Evolutionary conservation across 1,140 invertebrate species (phyloP), one percentile per base, ranked within the genome.

Genomic region (Chironomus striatipennis): DNA sequence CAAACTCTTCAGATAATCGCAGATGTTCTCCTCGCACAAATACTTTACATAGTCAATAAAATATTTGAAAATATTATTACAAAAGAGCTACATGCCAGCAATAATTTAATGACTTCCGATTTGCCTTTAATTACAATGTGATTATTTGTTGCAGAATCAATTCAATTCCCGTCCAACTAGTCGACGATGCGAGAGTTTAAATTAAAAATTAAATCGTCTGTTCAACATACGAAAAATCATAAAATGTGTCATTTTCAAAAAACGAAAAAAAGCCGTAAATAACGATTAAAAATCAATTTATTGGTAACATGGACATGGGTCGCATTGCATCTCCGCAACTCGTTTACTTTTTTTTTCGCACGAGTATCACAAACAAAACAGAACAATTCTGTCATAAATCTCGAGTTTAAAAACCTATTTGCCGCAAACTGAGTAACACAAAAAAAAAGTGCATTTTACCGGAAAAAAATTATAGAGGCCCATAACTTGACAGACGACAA

Each of bases 281-380:
- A 70, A 70, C 65, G 65, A 70, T 70, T 70, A 70, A 70, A 70
- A 70, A 70, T 70, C 65, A 70, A 70, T 70, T 70, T 70, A 70
- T 70, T 70, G 65, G 65, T 20, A 70, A 17, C 65, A 70, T 70
- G 65, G 65, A 70, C 65, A 70, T 70, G 47, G 47, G 47, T 57
- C 47, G 47, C 65, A 70, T 70, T 21, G 65, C 20, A 21, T 70
- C 65, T 10, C n/a, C n/a, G 9, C 65, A 18, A 70, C 9, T 20
- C 17, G 65, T 70, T 70, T 57, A 57, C 24, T 34, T 57, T 57
- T 57, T 57, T 57, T 57, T 70, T 70, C 65, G 65, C 65, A 70
- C 65, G 65, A 70, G 65, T 70, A 70, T 70, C 65, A 70, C 65
- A 20, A 15, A 17, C n/a, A 12, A 57, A 57, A 15, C 47, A 57